phyloP scores from a whole-genome alignment of 2,888 invertebrate species.

The Gastracanthus pulcherrimus region DNA sequence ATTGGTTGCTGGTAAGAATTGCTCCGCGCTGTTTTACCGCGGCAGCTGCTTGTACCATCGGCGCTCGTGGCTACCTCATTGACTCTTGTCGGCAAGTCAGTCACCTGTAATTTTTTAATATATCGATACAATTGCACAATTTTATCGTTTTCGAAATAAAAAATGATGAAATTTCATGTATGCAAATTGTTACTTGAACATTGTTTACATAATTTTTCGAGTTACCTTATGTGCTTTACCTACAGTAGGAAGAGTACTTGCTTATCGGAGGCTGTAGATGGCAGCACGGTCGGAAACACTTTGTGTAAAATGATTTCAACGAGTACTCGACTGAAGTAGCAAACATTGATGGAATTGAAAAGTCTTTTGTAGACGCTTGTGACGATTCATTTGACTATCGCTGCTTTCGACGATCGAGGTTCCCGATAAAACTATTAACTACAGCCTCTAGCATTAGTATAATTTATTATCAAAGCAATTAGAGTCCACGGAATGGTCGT shows the following conservation, averaged over 20 bases:
- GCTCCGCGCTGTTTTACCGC: not conserved
- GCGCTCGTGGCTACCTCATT: not conserved
- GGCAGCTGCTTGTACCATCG: not conserved
- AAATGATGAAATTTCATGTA: too few species aligned
- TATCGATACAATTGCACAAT: not conserved
- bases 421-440: conserved; percentile 43
- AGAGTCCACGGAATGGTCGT: conserved; percentile 29
- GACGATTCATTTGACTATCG: conserved; percentile 16
- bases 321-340: not conserved
- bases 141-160: not conserved
- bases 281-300: not conserved
- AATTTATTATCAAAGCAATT: conserved; percentile 50
- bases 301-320: not conserved
- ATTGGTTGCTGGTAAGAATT: not conserved
- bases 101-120: not conserved
- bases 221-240: not conserved
- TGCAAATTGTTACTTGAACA: not conserved
- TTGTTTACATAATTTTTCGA: not conserved
- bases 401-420: not conserved
- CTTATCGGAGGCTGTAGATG: not conserved
- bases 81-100: not conserved
- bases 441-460: conserved; percentile 26
- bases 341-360: not conserved
- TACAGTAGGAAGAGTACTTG: not conserved
- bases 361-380: not conserved